Evolutionary conservation across 2,888 invertebrate genomes (phyloP), one percentile per base, ranked within the genome.

Genomic region (Platycheirus rosarum): DNA sequence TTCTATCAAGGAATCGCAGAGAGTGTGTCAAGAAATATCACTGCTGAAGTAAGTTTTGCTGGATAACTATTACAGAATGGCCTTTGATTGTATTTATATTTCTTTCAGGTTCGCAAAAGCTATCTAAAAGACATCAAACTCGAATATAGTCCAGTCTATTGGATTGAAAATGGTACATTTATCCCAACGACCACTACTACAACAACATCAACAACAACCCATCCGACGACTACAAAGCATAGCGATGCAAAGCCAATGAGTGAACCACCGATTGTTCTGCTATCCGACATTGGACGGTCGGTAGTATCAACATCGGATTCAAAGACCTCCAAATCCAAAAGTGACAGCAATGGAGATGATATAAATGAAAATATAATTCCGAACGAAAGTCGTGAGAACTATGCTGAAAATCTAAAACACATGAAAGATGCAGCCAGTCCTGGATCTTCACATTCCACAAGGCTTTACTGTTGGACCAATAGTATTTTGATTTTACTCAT

Each of bases 111-210:
- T 29, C 89, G 88, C 66, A 95, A 95, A 88, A 92, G 93, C 71
- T 93, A 93, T 13, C 91, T 95, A 88, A 90, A 92, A 84, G 94
- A 95, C 87, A 93, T 96, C 0, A 92, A 92, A 85, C 93, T 95
- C 5, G 93, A 94, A 85, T 95, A 94, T 85, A 94, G 95, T n/a
- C 94, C 94, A 26, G 92, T 95, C 53, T 97, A 95, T 89, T 97
- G 93, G 90, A 89, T 95, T 48, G 92, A 92, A 62, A 97, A 97
- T 89, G 93, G 94, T 85, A 94, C 93, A 13, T 89, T 95, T 42
- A 95, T 96, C 16, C 96, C 97, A 1, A 96, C 95, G 9, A 96
- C 92, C 1, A 93, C 93, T 0, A 93, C 93, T 0, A 93, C 93
- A 4, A 93, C 93, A 3, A 93, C 94, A 2, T 93, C 93, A 11